These are phyloP conservation scores for Ectemnius continuus DNA, from an alignment of 2,888 invertebrate species.

Conservation along the genomic window DNA sequence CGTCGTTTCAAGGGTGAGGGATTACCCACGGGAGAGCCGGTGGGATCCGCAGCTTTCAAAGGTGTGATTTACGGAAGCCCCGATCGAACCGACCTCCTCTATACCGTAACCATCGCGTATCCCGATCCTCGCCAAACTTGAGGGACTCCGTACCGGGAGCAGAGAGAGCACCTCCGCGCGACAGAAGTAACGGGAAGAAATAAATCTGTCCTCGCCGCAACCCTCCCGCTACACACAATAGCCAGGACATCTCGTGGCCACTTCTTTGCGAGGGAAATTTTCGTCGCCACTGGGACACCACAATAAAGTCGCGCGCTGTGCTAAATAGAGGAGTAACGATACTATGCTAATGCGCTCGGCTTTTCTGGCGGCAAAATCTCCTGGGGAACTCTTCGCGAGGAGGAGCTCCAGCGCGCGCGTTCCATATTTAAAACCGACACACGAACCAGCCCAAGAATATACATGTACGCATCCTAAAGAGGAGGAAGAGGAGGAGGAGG, in stretches of 20 bases:
- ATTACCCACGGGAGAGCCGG: conserved; percentile 15
- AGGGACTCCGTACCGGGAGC: no score
- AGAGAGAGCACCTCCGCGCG: no score
- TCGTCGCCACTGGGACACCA: not conserved
- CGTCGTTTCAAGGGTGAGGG: conserved; percentile 1
- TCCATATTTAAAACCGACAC: conserved; percentile 4
- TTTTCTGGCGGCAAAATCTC: not conserved
- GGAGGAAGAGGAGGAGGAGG: not conserved
- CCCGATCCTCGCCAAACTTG: no score
- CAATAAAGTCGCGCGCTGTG: no score
- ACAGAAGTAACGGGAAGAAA: not conserved
- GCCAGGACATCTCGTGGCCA: not conserved
- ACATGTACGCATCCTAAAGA: conserved; percentile 10
- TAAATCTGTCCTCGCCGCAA: conserved; percentile 22
- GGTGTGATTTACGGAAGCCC: conserved; percentile 17
- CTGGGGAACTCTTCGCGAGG: not conserved
- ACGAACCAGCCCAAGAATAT: conserved; percentile 30
- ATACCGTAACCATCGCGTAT: conserved; percentile 4
- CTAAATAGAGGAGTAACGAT: no score
- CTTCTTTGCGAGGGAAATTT: not conserved
- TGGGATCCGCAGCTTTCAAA: conserved; percentile 18
- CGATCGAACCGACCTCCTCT: conserved; percentile 14
- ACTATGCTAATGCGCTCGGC: no score
- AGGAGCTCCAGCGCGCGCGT: not conserved
- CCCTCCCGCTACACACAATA: not conserved